phyloP scores from a whole-genome alignment of 2,888 invertebrate genomes.

The Galeruca laticollis region DNA sequence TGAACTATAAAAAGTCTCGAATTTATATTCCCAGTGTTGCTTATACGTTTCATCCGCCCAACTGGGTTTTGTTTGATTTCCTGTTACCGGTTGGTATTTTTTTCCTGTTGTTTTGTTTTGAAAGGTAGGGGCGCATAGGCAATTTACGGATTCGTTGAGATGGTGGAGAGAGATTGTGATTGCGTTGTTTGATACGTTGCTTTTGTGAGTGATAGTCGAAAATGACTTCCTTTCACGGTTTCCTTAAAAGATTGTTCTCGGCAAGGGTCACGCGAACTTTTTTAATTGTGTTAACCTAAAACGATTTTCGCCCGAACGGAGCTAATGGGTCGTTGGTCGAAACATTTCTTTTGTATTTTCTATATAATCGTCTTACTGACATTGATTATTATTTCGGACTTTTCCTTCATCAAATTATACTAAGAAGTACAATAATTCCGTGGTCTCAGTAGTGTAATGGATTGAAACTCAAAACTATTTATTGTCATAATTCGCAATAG shows the following conservation, averaged over 20 bases:
- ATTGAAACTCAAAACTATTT: too few species aligned
- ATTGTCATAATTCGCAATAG: too few species aligned
- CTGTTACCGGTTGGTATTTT: slow-evolving; percentile 39
- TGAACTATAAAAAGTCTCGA: slow-evolving; percentile 4
- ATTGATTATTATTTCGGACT: too few species aligned
- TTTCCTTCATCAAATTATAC: too few species aligned
- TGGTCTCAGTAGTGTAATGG: too few species aligned
- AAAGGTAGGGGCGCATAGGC: slow-evolving; percentile 35
- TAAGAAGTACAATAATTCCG: too few species aligned
- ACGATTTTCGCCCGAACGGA: slow-evolving; percentile 26
- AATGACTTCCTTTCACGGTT: slow-evolving; percentile 43
- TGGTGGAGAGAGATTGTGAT: slow-evolving; percentile 41
- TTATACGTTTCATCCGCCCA: slow-evolving; percentile 13
- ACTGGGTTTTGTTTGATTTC: slow-evolving; percentile 35
- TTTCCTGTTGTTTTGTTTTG: slow-evolving; percentile 31
- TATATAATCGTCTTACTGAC: too few species aligned
- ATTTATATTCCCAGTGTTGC: slow-evolving; percentile 5
- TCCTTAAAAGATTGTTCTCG: slow-evolving; percentile 37
- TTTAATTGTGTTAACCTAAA: slow-evolving; percentile 36
- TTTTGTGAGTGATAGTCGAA: slow-evolving; percentile 45
- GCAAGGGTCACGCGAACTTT: slow-evolving; percentile 40
- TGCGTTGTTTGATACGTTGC: slow-evolving; percentile 41
- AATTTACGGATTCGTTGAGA: slow-evolving; percentile 40
- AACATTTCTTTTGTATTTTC: neutral
- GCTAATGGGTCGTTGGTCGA: neutral